Percentiles rank a stretch among this genome's conserved stretches.
These are phyloP conservation scores for Cyrtonyx montezumae DNA, from an alignment of 2,113 vertebrate genomes.

Conservation along the genomic window DNA sequence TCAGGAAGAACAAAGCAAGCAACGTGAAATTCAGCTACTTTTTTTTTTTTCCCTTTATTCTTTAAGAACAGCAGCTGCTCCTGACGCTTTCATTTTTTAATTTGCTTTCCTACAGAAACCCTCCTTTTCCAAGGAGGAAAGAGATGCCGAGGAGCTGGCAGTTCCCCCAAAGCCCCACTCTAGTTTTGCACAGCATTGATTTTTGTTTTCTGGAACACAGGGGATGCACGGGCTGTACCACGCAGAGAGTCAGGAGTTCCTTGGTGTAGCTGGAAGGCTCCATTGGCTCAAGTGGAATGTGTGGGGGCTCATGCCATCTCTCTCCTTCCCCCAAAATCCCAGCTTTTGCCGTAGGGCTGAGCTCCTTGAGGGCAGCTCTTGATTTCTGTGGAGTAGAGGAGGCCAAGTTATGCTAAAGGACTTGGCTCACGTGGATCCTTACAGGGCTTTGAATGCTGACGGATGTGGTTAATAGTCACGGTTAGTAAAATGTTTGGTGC, in stretches of 20 bases:
- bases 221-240: not conserved
- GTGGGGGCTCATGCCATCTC: not conserved
- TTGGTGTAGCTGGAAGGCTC: not conserved
- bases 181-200: not conserved
- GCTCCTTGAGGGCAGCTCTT: not conserved
- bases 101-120: not conserved
- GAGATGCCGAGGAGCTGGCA: not conserved
- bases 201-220: not conserved
- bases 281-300: not conserved
- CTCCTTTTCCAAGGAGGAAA: not conserved
- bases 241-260: not conserved
- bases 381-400: not conserved
- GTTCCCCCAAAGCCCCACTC: slow-evolving; percentile 4
- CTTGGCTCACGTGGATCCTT: not conserved
- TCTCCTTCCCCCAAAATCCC: not conserved
- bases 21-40: not conserved
- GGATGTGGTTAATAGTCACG: not conserved
- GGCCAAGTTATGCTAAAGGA: not conserved
- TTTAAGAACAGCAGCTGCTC: not conserved
- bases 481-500: not conserved
- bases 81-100: not conserved
- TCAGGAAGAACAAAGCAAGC: slow-evolving; percentile 51
- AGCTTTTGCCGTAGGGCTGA: not conserved
- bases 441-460: not conserved
- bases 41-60: not conserved